phyloP scores from a whole-genome alignment of 1,140 invertebrate genomes.

The Macrosteles quadrilineatus region DNA sequence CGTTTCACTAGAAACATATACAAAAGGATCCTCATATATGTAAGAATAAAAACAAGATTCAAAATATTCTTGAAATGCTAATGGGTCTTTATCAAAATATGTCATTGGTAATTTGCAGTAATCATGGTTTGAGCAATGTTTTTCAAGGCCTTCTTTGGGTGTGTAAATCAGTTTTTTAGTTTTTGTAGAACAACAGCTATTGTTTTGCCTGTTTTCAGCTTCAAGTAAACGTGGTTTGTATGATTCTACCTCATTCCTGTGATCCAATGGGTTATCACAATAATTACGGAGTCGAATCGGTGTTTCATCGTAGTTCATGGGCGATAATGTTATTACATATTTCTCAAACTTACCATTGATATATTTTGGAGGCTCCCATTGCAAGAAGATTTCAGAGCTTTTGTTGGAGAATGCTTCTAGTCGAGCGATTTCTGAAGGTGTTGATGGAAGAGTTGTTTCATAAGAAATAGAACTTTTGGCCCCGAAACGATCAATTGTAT shows the following conservation, averaged over 20 bases:
- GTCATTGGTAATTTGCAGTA: not conserved
- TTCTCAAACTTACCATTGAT: constrained; percentile 81
- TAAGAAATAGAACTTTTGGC: constrained; percentile 76
- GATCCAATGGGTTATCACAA: constrained; percentile 34
- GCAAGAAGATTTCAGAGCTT: constrained; percentile 64
- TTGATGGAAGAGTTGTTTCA: constrained; percentile 72
- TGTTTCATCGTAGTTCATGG: constrained; percentile 42
- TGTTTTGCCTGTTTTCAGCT: not conserved
- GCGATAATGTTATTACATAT: constrained; percentile 71
- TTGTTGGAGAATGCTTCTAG: constrained; percentile 58
- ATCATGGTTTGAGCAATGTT: not conserved
- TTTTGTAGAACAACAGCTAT: constrained; percentile 21
- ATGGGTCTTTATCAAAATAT: not conserved
- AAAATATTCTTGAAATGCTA: not conserved
- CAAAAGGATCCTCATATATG: not conserved
- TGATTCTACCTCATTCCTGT: not conserved
- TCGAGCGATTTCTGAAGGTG: constrained; percentile 64
- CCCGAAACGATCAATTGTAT: constrained; percentile 66
- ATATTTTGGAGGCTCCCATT: constrained; percentile 71
- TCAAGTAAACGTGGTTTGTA: constrained; percentile 26
- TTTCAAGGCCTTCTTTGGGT: constrained; percentile 19
- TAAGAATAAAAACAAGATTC: constrained; percentile 24
- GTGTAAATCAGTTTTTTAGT: not conserved
- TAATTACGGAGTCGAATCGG: constrained; percentile 38
- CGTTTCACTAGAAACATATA: not conserved